Evolutionary conservation across 2,797 vertebrate genomes (phyloP), one percentile per base, ranked within the genome.

Genomic region (Muscicapa striata): DNA sequence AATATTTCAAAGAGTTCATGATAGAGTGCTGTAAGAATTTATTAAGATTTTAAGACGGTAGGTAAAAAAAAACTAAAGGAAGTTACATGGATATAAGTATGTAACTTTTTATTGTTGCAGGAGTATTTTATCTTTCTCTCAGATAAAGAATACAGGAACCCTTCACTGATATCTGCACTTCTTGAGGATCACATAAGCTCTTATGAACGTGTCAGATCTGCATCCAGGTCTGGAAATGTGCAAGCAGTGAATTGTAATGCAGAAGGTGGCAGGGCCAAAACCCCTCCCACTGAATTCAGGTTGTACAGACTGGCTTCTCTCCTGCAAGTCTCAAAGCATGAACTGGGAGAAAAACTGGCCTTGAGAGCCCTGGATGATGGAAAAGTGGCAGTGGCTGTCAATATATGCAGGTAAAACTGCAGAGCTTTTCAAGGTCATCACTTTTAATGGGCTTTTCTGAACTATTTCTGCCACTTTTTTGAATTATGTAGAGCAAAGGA

Each of bases 41-140:
- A 29, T 55, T 29, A 57, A 82, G 15, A 5, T 59, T 5, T 66
- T 49, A 22, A 5, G 23, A 36, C 16, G 32, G 19, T 26, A 78
- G 69, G 11, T 15, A 70, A 58, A 49, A 51, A 32, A 3, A 63
- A 6, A 86, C 69, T 45, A 15, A 84, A 64, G n/a, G 29, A 62
- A 41, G 5, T 26, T 40, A 36, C 1, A 7, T 24, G 17, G 54
- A 54, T 36, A 40, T 3, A 67, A 83, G 59, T 22, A 21, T 3
- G 10, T 51, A 9, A 22, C 4, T 43, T 79, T 30, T 29, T 41
- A 14, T 22, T 89, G n/a, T 86, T 90, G 27, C 94, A 99, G 99
- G 98, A 99, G 95, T 98, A 99, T 94, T 99, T 99, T 82, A 97
- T 99, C 95, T 99, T 99, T 91, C 98, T 99, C 96, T 98, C 99